Percentiles rank a stretch among this genome's conserved stretches.
phyloP scores from a whole-genome alignment of 2,797 vertebrate species.

The Lithobates sylvaticus region DNA sequence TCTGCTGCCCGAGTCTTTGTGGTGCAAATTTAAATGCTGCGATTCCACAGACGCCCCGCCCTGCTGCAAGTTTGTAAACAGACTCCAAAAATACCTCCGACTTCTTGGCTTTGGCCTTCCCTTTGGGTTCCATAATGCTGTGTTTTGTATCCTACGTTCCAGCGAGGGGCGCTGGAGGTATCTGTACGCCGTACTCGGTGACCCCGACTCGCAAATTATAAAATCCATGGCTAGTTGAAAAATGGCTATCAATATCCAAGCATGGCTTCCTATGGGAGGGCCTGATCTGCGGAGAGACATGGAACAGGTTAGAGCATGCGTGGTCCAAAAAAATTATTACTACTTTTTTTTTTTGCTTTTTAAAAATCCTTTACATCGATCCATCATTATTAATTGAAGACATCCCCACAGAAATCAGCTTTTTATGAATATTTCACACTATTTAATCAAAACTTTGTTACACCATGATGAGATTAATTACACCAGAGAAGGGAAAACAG shows the following conservation, averaged over 20 bases:
- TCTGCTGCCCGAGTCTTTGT: slow-evolving; percentile 65
- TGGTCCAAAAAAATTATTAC: background rate
- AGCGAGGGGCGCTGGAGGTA: slow-evolving; percentile 66
- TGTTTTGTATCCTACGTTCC: slow-evolving; percentile 69
- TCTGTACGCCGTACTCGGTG: slow-evolving; percentile 63
- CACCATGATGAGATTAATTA: slow-evolving; percentile 26
- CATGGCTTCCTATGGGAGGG: slow-evolving; percentile 78
- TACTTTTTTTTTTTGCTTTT: background rate
- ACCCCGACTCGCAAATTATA: slow-evolving; percentile 73
- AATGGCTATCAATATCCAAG: slow-evolving; percentile 83
- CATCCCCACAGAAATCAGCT: slow-evolving; percentile 1
- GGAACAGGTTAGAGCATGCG: background rate
- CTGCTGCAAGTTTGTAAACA: slow-evolving; percentile 61
- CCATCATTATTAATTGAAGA: background rate
- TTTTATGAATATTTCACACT: slow-evolving; percentile 31
- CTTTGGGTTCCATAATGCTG: slow-evolving; percentile 70
- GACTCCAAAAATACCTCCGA: slow-evolving; percentile 66
- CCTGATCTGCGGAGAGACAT: slow-evolving; percentile 75
- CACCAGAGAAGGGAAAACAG: slow-evolving; percentile 18
- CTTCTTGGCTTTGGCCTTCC: slow-evolving; percentile 64
- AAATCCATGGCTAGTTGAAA: slow-evolving; percentile 79
- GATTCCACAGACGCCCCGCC: slow-evolving; percentile 57
- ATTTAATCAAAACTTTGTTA: slow-evolving; percentile 14
- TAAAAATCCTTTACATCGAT: too few relatives aligned
- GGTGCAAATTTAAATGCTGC: slow-evolving; percentile 65